Evolutionary conservation across 2,888 invertebrate species (phyloP), one percentile per base, ranked within the genome.

Genomic region (Pristionchus arcanus): DNA sequence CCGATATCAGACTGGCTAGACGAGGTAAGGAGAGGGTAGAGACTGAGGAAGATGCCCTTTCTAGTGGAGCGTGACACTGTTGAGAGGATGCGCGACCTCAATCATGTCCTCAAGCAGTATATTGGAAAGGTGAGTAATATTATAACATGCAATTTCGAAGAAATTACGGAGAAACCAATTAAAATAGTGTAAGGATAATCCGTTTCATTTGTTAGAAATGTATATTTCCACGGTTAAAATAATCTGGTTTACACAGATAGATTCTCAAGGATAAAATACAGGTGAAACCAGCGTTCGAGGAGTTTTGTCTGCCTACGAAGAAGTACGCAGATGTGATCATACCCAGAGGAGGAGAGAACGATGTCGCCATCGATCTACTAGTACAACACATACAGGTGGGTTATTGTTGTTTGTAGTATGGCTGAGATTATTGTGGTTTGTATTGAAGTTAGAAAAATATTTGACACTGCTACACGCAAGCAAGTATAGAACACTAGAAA

Each of bases 271-370:
- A 71, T 42, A 34, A 59, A 19, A 34, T 31, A 34, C 34, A 88
- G 95, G 99, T 99, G 3, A 99, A 99, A 96, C 99, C 99, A n/a
- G 99, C 99, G 4, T 99, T 99, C 96, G 99, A 99, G 95, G 94
- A 95, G 93, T 95, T 97, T 90, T 94, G 94, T 90, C 95, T 97
- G 87, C 96, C 98, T 97, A 99, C 99, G 0, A 99, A 99, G 96
- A 99, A 99, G 96, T 99, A 98, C 96, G 99, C 99, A 90, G 99
- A 99, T 96, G 98, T 99, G 88, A 99, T 99, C 95, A 99, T 99
- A 95, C 99, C 99, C 0, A 96, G 99, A 93, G 99, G 99, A 91
- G 98, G 98, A 42, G 99, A 99, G 95, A 99, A 99, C 95, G 95
- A 95, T 90, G 98, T 98, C 96, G 98, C 98, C 92, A 98, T 98